Evolutionary conservation across 2,888 invertebrate species (phyloP).

Genomic region (Syrphus vitripennis): DNA sequence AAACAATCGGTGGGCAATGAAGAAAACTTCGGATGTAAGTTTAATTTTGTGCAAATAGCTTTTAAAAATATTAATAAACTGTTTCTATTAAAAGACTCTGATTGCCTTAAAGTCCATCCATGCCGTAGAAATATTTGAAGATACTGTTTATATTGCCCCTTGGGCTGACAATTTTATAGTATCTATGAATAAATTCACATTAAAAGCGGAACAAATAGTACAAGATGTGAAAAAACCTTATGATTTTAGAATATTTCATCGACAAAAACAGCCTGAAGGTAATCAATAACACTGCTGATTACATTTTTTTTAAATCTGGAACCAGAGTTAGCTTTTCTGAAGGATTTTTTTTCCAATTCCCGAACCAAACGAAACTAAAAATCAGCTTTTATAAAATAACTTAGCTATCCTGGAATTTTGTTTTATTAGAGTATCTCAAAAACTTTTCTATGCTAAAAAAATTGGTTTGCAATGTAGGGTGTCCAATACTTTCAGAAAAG

Average conservation of each 20-base stretch:
- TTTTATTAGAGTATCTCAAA: no score
- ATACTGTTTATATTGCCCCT: slow-evolving; percentile 87
- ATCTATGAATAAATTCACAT: slow-evolving; percentile 84
- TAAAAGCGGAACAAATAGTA: slow-evolving; percentile 81
- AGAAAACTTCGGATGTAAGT: slow-evolving; percentile 78
- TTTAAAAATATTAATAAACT: not conserved
- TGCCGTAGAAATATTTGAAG: slow-evolving; percentile 88
- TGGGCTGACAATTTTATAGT: slow-evolving; percentile 86
- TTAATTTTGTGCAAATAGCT: not conserved
- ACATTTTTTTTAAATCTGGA: no score
- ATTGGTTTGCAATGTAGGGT: no score
- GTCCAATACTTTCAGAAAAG: no score
- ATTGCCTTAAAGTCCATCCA: slow-evolving; percentile 82
- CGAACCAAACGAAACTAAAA: no score
- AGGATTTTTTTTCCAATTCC: no score
- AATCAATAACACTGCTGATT: no score
- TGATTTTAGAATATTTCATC: slow-evolving; percentile 88
- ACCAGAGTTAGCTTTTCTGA: no score
- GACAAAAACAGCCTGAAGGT: slow-evolving; percentile 89
- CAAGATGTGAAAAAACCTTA: slow-evolving; percentile 84
- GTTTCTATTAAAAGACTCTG: slow-evolving; percentile 74
- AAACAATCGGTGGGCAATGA: slow-evolving; percentile 82
- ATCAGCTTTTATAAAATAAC: no score
- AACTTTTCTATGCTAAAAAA: no score
- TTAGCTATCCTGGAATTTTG: no score